Conservation (phyloP, 2,888 invertebrate species). For the Timema podura region DNA sequence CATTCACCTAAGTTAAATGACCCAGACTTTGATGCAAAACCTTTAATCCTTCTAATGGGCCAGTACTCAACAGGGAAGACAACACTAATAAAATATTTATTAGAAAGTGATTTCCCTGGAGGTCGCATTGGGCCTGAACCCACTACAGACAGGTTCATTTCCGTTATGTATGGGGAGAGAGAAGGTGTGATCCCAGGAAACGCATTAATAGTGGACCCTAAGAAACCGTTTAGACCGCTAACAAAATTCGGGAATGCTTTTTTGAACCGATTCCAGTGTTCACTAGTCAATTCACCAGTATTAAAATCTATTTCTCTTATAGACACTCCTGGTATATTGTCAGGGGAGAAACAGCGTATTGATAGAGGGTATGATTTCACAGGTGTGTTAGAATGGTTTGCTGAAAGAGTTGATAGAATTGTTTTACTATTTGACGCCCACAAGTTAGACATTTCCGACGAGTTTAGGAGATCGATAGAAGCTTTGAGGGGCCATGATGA, state of each 20-base stretch:
- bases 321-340: constrained; percentile 59
- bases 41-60: constrained; percentile 95
- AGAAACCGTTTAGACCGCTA: constrained; percentile 54
- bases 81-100: constrained; percentile 88
- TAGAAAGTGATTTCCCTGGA: constrained; percentile 93
- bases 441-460: constrained; percentile 65
- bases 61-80: constrained; percentile 99
- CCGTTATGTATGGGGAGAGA: constrained; percentile 71
- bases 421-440: constrained; percentile 63
- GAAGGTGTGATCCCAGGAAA: constrained; percentile 54
- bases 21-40: constrained; percentile 97
- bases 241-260: constrained; percentile 61
- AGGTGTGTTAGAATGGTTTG: constrained; percentile 64
- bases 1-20: constrained; percentile 93
- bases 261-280: constrained; percentile 59
- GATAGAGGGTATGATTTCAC: constrained; percentile 63
- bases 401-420: constrained; percentile 61
- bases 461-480: constrained; percentile 60
- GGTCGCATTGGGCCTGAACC: constrained; percentile 98
- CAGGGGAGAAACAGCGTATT: constrained; percentile 59
- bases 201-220: constrained; percentile 58
- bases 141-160: constrained; percentile 96
- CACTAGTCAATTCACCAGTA: constrained; percentile 54
- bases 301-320: constrained; percentile 57
- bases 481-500: constrained; percentile 56